Percentiles rank a stretch among this genome's conserved stretches.
Evolutionary conservation across 37 sponge, comb jelly and placozoan species (phyloP).

Genomic region (Eunapius fragilis): DNA sequence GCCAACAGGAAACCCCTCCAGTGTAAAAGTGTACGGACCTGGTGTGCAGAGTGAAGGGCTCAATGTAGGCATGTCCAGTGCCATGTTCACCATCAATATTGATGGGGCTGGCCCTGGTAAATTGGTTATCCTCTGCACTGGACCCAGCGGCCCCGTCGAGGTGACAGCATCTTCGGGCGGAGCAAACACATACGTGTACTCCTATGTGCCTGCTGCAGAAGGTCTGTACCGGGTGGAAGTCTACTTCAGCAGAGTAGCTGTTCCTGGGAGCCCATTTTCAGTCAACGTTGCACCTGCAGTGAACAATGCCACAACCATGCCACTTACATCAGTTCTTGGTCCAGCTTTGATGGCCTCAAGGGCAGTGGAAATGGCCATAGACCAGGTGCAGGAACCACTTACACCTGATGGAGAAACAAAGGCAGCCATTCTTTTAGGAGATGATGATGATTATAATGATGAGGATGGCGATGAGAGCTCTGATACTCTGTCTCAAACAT

Average conservation of each 20-base stretch:
- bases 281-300: constrained; percentile 14
- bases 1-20: constrained; percentile 56
- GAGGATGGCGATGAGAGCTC: no score
- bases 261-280: constrained; percentile 30
- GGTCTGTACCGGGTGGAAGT: constrained; percentile 76
- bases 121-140: constrained; percentile 46
- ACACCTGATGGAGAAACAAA: no score
- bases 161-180: constrained; percentile 44
- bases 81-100: constrained; percentile 85
- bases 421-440: no score
- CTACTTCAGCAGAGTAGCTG: constrained; percentile 33
- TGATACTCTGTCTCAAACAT: no score
- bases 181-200: constrained; percentile 79
- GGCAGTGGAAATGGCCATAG: no score
- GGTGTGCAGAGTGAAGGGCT: constrained; percentile 85
- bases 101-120: constrained; percentile 70
- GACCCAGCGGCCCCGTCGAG: constrained; percentile 69
- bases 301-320: no score
- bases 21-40: constrained; percentile 84
- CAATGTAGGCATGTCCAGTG: constrained; percentile 56
- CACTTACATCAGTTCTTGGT: no score
- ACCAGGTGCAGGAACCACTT: no score
- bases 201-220: constrained; percentile 71
- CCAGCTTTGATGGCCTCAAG: no score
- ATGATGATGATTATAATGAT: no score